Evolutionary conservation across 2,113 vertebrate species (phyloP), one percentile per base, ranked within the genome.

Genomic region (Sylvietta virens): DNA sequence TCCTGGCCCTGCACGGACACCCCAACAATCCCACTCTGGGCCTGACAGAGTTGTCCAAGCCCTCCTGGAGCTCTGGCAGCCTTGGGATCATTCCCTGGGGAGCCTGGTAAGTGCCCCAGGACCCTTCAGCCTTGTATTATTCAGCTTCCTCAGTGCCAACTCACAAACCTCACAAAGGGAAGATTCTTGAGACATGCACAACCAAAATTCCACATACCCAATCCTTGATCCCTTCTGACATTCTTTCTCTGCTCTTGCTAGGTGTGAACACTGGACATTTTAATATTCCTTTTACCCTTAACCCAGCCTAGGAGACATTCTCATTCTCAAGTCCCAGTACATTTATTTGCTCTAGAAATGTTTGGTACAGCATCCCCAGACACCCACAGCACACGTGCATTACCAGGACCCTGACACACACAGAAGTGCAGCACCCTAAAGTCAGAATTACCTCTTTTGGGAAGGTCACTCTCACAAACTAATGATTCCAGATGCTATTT

Each of bases 371-470:
- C n/a, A 74, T 22, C 2, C 9, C 76, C 39, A n/a, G 44, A 39
- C 9, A 45, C 11, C 7, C 44, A 53, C 5, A 22, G 22, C 60
- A 44, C 35, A 13, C 0, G 0, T 9, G 15, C 7, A 37, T 8
- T 19, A 50, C 15, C 22, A 48, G 48, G 45, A 65, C 26, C 58
- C 28, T 24, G 11, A n/a, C 24, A 35, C 13, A 31, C 17, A 51
- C 10, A 15, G 3, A 28, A 70, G 4, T 37, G n/a, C 57, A 54
- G 30, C 45, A 50, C 15, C 47, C 13, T 13, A 3, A 31, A n/a
- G 3, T 21, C 42, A 66, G 16, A 69, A 48, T 16, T 15, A 22
- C 7, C 10, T 53, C 23, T 62, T 48, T 13, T 37, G 28, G 35
- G 9, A 51, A 31, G 39, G 21, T 22, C 27, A 58, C 22, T 66